Evolutionary conservation across 2,888 invertebrate genomes (phyloP).

Genomic region (Xanthia icteritia): DNA sequence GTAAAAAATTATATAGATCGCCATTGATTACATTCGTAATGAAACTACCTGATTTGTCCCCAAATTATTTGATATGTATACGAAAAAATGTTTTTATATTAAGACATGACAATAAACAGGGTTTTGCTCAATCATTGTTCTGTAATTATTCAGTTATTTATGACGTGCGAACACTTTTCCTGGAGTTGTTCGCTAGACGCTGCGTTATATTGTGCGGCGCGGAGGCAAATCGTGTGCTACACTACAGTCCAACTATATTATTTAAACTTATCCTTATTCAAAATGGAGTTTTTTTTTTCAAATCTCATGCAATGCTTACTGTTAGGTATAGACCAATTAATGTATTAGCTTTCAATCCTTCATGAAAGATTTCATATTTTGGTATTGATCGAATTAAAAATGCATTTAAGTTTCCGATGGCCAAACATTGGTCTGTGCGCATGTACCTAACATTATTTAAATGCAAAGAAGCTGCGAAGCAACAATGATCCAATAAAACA

Average conservation of each 20-base stretch:
- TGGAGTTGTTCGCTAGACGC: slow-evolving; percentile 57
- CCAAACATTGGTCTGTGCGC: not conserved
- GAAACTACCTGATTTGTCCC: slow-evolving; percentile 72
- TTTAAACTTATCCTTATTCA: slow-evolving; percentile 29
- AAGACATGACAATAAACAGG: slow-evolving; percentile 65
- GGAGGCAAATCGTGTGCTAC: slow-evolving; percentile 21
- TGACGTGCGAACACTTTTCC: slow-evolving; percentile 72
- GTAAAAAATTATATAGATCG: slow-evolving; percentile 68
- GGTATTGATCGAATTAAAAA: not conserved
- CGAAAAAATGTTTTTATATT: slow-evolving; percentile 74
- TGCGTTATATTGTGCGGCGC: slow-evolving; percentile 20
- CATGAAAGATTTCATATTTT: slow-evolving; percentile 2
- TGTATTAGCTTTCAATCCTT: not conserved
- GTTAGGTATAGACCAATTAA: not conserved
- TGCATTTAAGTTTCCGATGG: slow-evolving; percentile 1
- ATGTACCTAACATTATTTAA: not conserved
- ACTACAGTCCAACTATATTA: slow-evolving; percentile 10
- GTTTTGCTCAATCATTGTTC: slow-evolving; percentile 84
- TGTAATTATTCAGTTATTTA: slow-evolving; percentile 51
- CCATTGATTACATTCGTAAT: slow-evolving; percentile 66
- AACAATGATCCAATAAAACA: slow-evolving; percentile 10
- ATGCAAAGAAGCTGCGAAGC: slow-evolving; percentile 3
- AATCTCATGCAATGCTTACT: not conserved
- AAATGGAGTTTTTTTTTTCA: not conserved
- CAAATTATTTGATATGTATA: slow-evolving; percentile 85